These are phyloP conservation scores for Hippocampus kuda DNA, from an alignment of 2,797 vertebrate species.

Conservation along the genomic window DNA sequence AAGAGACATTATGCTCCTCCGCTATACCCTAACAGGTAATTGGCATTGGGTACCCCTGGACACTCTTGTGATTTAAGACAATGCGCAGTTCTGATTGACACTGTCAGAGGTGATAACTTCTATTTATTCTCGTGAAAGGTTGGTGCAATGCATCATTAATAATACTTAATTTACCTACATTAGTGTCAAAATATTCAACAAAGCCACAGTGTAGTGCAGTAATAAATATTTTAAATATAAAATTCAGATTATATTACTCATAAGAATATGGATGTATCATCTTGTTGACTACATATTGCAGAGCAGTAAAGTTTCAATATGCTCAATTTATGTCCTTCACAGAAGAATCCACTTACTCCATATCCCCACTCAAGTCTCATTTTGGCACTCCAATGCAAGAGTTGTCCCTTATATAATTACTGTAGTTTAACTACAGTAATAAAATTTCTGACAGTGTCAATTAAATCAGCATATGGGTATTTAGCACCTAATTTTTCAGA, in stretches of 20 bases:
- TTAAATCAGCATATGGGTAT: not conserved
- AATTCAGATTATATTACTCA: not conserved
- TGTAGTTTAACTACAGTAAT: not conserved
- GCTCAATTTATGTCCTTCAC: not conserved
- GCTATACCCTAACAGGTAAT: not conserved
- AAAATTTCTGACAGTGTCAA: not conserved
- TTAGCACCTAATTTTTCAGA: not conserved
- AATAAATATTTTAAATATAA: not conserved
- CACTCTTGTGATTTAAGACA: not conserved
- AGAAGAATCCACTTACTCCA: not conserved
- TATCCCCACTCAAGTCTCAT: not conserved
- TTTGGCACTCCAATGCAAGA: not conserved
- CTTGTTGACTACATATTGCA: not conserved
- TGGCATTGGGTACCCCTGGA: not conserved
- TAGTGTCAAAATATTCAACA: not conserved
- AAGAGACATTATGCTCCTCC: not conserved
- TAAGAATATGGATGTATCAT: not conserved
- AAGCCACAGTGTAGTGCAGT: not conserved
- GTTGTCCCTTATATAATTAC: not conserved
- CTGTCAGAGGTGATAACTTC: not conserved
- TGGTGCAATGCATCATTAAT: slow-evolving; percentile 1
- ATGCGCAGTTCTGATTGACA: slow-evolving; percentile 4
- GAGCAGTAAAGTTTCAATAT: not conserved
- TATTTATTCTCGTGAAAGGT: not conserved
- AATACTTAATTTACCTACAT: not conserved